A percentile compares a stretch with the other conserved stretches of the same genome.
phyloP scores from a whole-genome alignment of 2,113 vertebrate species.

The Oryzias curvinotus region DNA sequence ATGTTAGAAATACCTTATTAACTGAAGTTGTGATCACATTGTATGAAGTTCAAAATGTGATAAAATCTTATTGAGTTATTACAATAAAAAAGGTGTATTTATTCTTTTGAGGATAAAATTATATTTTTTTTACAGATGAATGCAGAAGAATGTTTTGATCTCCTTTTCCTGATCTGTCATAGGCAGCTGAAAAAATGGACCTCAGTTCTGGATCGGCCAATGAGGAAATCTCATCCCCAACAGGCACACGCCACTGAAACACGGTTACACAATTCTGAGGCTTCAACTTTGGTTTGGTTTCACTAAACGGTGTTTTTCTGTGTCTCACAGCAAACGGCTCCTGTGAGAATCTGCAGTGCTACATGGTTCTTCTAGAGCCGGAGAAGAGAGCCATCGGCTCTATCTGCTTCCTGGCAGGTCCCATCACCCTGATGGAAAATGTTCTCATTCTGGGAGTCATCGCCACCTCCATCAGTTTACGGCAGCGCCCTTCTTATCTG shows the following conservation, averaged over 20 bases:
- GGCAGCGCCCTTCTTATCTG: slow-evolving; percentile 86
- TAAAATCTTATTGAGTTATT: too few species aligned
- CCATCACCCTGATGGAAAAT: slow-evolving; percentile 86
- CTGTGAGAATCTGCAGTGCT: slow-evolving; percentile 72
- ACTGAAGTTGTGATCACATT: too few species aligned
- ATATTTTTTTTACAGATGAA: too few species aligned
- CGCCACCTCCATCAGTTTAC: slow-evolving; percentile 71
- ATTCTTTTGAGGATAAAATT: too few species aligned
- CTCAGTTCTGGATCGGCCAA: background rate
- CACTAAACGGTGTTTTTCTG: background rate
- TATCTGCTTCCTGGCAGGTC: slow-evolving; percentile 82
- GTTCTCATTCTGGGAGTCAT: slow-evolving; percentile 82
- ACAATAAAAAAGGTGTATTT: too few species aligned
- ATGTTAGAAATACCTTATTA: too few species aligned
- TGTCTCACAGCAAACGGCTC: slow-evolving; percentile 34
- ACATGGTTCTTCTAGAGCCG: slow-evolving; percentile 78
- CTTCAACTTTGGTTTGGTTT: background rate
- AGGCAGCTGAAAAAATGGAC: too few species aligned
- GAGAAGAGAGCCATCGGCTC: slow-evolving; percentile 78
- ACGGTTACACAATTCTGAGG: too few species aligned
- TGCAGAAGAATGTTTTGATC: too few species aligned
- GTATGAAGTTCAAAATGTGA: too few species aligned
- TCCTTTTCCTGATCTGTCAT: too few species aligned
- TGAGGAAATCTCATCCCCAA: background rate
- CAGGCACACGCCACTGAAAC: slow-evolving; percentile 33